phyloP scores from a whole-genome alignment of 2,113 vertebrate genomes.

The Prinia subflava region DNA sequence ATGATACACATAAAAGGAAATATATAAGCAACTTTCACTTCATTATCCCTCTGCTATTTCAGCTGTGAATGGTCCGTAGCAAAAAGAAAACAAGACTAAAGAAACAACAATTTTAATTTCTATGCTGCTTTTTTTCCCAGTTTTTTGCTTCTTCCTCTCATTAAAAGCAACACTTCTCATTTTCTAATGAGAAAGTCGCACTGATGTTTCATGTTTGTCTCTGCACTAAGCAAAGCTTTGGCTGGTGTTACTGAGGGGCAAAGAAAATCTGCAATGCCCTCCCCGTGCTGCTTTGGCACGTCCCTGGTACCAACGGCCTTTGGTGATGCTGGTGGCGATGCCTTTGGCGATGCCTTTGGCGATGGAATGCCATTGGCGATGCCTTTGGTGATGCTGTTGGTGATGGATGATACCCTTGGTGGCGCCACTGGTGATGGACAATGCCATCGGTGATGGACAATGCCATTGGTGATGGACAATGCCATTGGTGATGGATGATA shows the following conservation, averaged over 20 bases:
- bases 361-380: too few species aligned
- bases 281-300: rapidly evolving
- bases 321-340: neutral
- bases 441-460: neutral
- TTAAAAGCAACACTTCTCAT: neutral
- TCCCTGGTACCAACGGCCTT: rapidly evolving
- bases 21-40: neutral
- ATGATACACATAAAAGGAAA: neutral
- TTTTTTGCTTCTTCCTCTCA: neutral
- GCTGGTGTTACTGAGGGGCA: rapidly evolving
- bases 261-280: too few species aligned
- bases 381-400: too few species aligned
- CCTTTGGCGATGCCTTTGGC: too few species aligned
- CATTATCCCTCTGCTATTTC: neutral
- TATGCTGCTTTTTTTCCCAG: neutral
- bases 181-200: rapidly evolving
- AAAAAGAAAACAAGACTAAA: neutral
- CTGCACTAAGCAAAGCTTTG: neutral
- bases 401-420: neutral
- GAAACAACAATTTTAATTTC: neutral
- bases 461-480: too few species aligned
- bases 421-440: too few species aligned
- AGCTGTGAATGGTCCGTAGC: neutral
- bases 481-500: too few species aligned
- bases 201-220: neutral